Base-by-base conservation (phyloP, 2,113 vertebrate genomes). In the Entomyzon cyanotis region DNA sequence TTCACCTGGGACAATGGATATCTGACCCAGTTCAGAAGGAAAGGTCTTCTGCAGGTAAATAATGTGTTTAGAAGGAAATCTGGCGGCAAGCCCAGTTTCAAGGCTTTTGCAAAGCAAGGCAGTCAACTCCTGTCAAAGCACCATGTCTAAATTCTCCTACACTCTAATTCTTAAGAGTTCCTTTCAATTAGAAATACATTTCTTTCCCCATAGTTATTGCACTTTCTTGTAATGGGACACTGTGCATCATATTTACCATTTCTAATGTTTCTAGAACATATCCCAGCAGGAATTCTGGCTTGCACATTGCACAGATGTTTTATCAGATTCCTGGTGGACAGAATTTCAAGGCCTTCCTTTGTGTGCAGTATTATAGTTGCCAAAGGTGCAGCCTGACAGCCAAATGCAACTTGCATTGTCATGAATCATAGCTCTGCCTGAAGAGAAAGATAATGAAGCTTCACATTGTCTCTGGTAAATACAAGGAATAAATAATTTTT, bases 211-310 rank as follows among this genome's bases (percentile, higher is more conserved):
- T 28, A 23, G 11, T 68, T 93, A 59, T 65, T 91, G 31, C 24
- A 55, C 46, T 93, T 90, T 49, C n/a, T 70, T 83, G 19, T 77
- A 65, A 84, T 70, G 69, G 39, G 65, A 84, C 49, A 65, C 60
- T 70, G 42, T 10, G 8, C 80, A 89, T 86, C 35, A 8, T 75
- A 85, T 85, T 91, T 91, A 84, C 44, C 19, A 60, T 96, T 94
- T 89, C 77, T 93, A 76, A 56, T 58, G 70, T 95, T 96, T 95
- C 47, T 93, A 96, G 90, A 95, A 82, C 88, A 96, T 53, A 93
- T 94, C 93, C 28, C 96, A 95, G 96, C 86, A 96, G 94, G 86
- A 93, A 84, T 88, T 88, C 94, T 97, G 97, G 95, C 94, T 81
- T 80, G 31, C 44, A 94, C 64, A 41, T 92, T 91, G 46, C 53